These are phyloP conservation scores for fruit fly (Drosophila melanogaster) DNA, from an alignment of 1,140 invertebrate species.

Conservation along the genomic window Release_6_plus_ISO1_MT NT_033777.3:31790001-31790500, in stretches of 20 bases:
- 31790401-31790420: slow-evolving; percentile 76
- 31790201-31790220: slow-evolving; percentile 64
- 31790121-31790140: slow-evolving; percentile 1
- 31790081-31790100: background rate
- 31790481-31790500: slow-evolving; percentile 59
- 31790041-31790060: background rate
- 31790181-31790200: slow-evolving; percentile 36
- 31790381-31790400: slow-evolving; percentile 60
- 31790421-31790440: slow-evolving; percentile 61
- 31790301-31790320: slow-evolving; percentile 69
- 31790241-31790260: slow-evolving; percentile 81
- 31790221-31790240: slow-evolving; percentile 77
- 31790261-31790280: slow-evolving; percentile 77
- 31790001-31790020: slow-evolving; percentile 43
- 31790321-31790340: slow-evolving; percentile 34
- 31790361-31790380: slow-evolving; percentile 55
- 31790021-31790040: slow-evolving; percentile 3
- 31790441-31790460: slow-evolving; percentile 56
- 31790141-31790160: slow-evolving; percentile 21
- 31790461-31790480: slow-evolving; percentile 44
- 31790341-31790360: slow-evolving; percentile 49
- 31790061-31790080: background rate
- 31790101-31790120: background rate
- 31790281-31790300: slow-evolving; percentile 77
- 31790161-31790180: slow-evolving; percentile 21